A percentile compares a stretch with the other conserved stretches of the same genome.
These are phyloP conservation scores for Napeogenes inachia DNA, from an alignment of 2,888 invertebrate species.

Conservation along the genomic window DNA sequence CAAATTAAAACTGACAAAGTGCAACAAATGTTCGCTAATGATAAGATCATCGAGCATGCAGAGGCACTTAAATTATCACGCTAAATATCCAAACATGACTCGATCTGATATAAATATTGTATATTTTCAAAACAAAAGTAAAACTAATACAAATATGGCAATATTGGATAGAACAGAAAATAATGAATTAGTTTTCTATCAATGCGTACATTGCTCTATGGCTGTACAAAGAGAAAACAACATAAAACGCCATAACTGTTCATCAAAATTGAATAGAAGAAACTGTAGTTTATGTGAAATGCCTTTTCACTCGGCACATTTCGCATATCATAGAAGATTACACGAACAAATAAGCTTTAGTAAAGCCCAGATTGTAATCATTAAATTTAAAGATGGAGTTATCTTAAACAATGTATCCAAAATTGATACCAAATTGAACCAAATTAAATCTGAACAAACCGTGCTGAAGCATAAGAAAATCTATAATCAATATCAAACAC, in stretches of 20 bases:
- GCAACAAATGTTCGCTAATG: slow-evolving; percentile 20
- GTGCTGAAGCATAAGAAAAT: too few species aligned
- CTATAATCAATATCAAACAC: too few species aligned
- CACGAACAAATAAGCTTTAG: slow-evolving; percentile 15
- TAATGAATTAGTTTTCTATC: slow-evolving; percentile 10
- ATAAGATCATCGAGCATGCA: slow-evolving; percentile 9
- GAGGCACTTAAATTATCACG: slow-evolving; percentile 17
- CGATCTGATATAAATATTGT: slow-evolving; percentile 14
- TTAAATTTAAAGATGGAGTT: slow-evolving; percentile 10
- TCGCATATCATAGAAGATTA: slow-evolving; percentile 8
- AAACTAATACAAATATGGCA: background rate
- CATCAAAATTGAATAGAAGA: background rate
- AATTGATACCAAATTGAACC: too few species aligned
- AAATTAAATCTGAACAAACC: too few species aligned
- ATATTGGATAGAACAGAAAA: background rate
- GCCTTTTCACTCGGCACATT: slow-evolving; percentile 8
- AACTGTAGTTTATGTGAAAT: slow-evolving; percentile 17
- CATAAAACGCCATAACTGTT: slow-evolving; percentile 15
- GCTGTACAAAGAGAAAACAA: slow-evolving; percentile 12
- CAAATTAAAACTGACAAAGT: slow-evolving; percentile 14
- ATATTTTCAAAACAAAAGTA: slow-evolving; percentile 9
- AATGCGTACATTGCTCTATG: slow-evolving; percentile 16
- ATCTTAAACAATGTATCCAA: too few species aligned
- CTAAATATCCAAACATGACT: slow-evolving; percentile 20
- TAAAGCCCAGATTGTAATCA: slow-evolving; percentile 10